Evolutionary conservation across 1,140 invertebrate species (phyloP).

Genomic region (Achroia grisella): DNA sequence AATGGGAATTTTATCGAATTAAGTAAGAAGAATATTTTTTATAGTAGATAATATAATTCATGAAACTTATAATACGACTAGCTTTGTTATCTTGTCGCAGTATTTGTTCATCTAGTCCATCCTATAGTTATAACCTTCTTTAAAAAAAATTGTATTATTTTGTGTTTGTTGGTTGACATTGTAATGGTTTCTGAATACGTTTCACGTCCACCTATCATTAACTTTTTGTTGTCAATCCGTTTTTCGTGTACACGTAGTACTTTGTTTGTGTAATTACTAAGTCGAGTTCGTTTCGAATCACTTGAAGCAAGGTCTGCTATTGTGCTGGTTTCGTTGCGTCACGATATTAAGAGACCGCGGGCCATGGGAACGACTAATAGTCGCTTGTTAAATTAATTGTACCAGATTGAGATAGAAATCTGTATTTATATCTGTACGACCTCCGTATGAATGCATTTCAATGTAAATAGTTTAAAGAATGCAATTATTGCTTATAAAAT

Average conservation of each 20-base stretch:
- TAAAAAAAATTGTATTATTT: conserved; percentile 6
- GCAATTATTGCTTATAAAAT: too few species aligned
- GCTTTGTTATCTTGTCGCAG: too few species aligned
- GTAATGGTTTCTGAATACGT: conserved; percentile 14
- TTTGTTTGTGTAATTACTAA: conserved; percentile 45
- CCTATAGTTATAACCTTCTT: too few species aligned
- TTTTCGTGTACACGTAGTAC: conserved; percentile 19
- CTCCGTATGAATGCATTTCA: too few species aligned
- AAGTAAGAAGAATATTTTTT: conserved; percentile 14
- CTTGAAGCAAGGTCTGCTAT: conserved; percentile 43
- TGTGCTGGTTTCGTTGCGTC: conserved; percentile 47
- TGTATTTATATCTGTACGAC: too few species aligned
- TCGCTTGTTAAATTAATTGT: conserved; percentile 50
- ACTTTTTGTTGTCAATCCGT: conserved; percentile 39
- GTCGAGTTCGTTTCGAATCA: conserved; percentile 35
- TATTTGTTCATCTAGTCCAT: too few species aligned
- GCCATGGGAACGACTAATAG: conserved; percentile 41
- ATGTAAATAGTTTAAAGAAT: too few species aligned
- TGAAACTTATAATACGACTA: too few species aligned
- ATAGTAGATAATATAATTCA: not conserved
- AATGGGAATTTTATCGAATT: conserved; percentile 57
- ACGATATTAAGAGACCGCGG: conserved; percentile 34
- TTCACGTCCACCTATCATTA: conserved; percentile 30
- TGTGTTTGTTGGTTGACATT: conserved; percentile 18
- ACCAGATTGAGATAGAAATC: conserved; percentile 3